Base-by-base conservation (phyloP, 2,797 vertebrate genomes). In the Sebastes hopkinsi region DNA sequence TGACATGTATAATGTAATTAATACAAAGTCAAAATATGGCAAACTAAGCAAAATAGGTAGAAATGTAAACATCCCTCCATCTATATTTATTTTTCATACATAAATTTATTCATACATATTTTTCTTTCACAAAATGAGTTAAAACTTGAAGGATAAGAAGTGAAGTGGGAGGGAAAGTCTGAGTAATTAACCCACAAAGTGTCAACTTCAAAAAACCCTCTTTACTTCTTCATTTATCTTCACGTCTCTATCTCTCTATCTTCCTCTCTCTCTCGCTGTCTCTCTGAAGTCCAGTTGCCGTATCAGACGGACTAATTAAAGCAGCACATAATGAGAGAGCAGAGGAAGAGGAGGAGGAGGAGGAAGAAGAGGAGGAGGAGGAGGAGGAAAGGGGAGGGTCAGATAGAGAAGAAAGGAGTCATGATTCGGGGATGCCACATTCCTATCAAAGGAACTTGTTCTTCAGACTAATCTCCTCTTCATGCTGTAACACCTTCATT, bases 231-330 rank as follows among this genome's bases (percentile, higher is more conserved):
- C 74, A 76, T 83, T 79, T 73, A 78, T 73, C 82, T 67, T 66
- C 65, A 74, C 67, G 67, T 75, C 75, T 83, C 75, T 59, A 77
- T 87, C 89, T 73, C 76, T 88, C 82, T 5, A 76, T 92, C 90
- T 87, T 75, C 72, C 34, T 36, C 34, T 36, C 81, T 72, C 75
- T 62, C 81, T 85, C 10, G 22, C 81, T 14, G 62, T 82, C 87
- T 86, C 90, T 93, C 92, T 93, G 91, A 94, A 92, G 92, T 92
- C 91, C 92, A 30, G 87, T 73, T 86, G 77, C 82, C 34, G 61
- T 75, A 92, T 92, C 90, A 92, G 86, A 90, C 36, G 29, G 64
- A 76, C 90, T 92, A 92, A 94, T 94, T 94, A 93, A 90, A 87
- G 85, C 81, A 16, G 83, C 86, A 27, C 77, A 79, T 92, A 94